phyloP scores from a whole-genome alignment of 2,888 invertebrate species.

The Latrodectus hesperus region DNA sequence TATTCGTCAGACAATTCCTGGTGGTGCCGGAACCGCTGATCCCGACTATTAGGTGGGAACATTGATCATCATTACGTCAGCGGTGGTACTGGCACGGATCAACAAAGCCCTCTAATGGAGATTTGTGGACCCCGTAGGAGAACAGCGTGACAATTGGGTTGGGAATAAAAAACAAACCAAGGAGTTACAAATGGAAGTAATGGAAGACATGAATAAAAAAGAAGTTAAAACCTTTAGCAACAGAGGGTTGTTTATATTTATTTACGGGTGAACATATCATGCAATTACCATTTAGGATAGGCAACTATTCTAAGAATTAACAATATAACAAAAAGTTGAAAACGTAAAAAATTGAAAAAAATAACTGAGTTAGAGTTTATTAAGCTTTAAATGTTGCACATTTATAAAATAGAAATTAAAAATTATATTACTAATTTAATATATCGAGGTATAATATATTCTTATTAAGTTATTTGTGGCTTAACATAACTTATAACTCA shows the following conservation, averaged over 20 bases:
- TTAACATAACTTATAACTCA: no score
- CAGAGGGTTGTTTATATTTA: neutral
- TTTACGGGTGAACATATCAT: neutral
- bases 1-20: constrained; percentile 36
- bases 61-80: constrained; percentile 61
- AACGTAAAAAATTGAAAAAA: no score
- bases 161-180: constrained; percentile 17
- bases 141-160: constrained; percentile 46
- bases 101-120: constrained; percentile 50
- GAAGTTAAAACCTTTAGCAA: neutral
- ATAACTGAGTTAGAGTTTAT: no score
- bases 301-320: no score
- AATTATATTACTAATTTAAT: no score
- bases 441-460: no score
- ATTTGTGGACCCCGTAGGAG: constrained; percentile 49
- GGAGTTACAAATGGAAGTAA: neutral
- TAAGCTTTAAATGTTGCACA: no score
- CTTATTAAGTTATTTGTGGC: no score
- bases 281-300: neutral
- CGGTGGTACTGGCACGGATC: constrained; percentile 52
- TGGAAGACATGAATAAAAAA: neutral
- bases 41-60: constrained; percentile 40
- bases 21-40: constrained; percentile 36
- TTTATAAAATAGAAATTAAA: no score
- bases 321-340: no score